Evolutionary conservation across 1,140 invertebrate species (phyloP), one percentile per base, ranked within the genome.

Genomic region (Lutraria rhynchaena): DNA sequence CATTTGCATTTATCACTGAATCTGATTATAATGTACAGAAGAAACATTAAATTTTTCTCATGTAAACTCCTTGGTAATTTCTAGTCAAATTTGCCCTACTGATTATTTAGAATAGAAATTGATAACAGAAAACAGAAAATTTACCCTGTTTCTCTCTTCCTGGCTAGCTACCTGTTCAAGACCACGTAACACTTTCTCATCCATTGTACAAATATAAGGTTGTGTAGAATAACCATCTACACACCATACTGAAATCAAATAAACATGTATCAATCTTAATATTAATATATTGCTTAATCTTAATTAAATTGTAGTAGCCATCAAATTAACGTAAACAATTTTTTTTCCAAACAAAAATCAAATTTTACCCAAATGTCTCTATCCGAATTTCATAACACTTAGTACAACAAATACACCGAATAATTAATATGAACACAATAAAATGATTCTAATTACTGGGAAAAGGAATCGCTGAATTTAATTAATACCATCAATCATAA

Each of bases 161-260:
- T 77, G 69, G 70, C 87, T 83, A 19, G 85, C 84, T 41, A 85
- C n/a, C n/a, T 88, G 76, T 27, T 83, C 86, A 31, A 92, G 81
- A 1, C 89, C 91, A 60, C 84, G 83, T 74, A 92, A 77, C 13
- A 89, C 91, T 55, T 85, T 53, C 33, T 90, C 87, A 88, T 91
- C 90, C 90, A 92, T 92, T 33, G 35, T 49, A 49, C 15, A 77
- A 55, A 33, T 35, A 19, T 55, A 22, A 58, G 31, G 35, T 35
- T 44, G 76, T 81, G 69, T 55, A 44, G 27, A 51, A 35, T 65
- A 71, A 35, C 41, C 33, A 53, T 78, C 51, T 57, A 65, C 65
- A 69, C 82, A 71, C 63, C 57, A 73, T 73, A 35, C 65, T 83
- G 22, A 58, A 75, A 57, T 41, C 29, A 29, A 74, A 49, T 70